phyloP scores from a whole-genome alignment of 2,888 invertebrate species.

The Cabera pusaria region DNA sequence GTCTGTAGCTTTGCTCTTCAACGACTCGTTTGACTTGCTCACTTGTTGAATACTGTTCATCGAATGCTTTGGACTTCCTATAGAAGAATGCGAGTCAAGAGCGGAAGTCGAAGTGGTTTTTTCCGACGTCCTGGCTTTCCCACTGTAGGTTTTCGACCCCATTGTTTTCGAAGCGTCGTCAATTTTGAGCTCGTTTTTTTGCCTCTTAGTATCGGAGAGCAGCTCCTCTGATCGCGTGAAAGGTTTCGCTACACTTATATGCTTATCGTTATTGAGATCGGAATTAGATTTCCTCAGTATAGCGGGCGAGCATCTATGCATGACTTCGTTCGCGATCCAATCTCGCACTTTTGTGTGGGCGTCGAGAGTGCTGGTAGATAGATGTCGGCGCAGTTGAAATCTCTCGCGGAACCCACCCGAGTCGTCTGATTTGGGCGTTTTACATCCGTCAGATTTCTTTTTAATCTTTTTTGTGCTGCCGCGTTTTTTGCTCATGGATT shows the following conservation, averaged over 20 bases:
- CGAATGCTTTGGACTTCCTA: constrained; percentile 62
- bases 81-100: constrained; percentile 70
- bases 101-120: constrained; percentile 76
- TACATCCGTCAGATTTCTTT: constrained; percentile 79
- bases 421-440: constrained; percentile 82
- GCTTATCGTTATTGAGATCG: constrained; percentile 59
- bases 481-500: constrained; percentile 80
- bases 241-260: constrained; percentile 51
- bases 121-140: constrained; percentile 65
- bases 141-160: constrained; percentile 47
- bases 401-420: constrained; percentile 83
- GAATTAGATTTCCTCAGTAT: constrained; percentile 82
- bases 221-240: constrained; percentile 76
- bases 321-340: constrained; percentile 92
- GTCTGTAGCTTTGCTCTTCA: constrained; percentile 68
- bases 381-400: constrained; percentile 87
- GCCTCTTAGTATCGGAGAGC: constrained; percentile 60
- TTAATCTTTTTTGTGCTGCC: constrained; percentile 74
- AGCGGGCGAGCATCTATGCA: constrained; percentile 87
- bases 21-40: constrained; percentile 70
- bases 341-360: constrained; percentile 93
- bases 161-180: constrained; percentile 44
- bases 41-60: constrained; percentile 46
- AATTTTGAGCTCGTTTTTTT: constrained; percentile 45
- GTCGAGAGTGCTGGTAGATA: constrained; percentile 92